Conservation (phyloP, 2,113 vertebrate genomes). For the Herpailurus yagouaroundi region DNA sequence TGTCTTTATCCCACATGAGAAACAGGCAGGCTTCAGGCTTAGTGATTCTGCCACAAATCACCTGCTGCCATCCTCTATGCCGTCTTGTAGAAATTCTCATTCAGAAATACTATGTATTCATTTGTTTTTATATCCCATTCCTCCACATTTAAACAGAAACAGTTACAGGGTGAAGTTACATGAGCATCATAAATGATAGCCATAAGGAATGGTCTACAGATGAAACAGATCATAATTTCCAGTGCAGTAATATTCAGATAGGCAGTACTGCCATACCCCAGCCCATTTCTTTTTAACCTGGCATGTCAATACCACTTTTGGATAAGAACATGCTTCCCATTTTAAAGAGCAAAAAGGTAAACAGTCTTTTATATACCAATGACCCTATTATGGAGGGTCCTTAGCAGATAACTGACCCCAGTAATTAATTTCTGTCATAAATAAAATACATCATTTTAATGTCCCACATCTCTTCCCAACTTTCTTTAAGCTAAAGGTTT, state of each 20-base stretch:
- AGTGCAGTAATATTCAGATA: neutral
- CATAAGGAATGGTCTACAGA: neutral
- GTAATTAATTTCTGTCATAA: conserved; percentile 13
- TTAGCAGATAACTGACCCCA: neutral
- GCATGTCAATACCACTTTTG: neutral
- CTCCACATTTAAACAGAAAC: conserved; percentile 1
- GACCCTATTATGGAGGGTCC: neutral
- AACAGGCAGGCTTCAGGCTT: neutral
- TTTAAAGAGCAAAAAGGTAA: neutral
- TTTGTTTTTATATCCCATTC: conserved; percentile 11
- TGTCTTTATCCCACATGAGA: neutral
- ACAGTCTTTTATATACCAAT: neutral
- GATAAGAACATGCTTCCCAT: neutral
- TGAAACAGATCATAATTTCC: neutral
- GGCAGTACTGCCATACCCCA: neutral
- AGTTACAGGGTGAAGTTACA: neutral
- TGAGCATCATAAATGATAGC: neutral
- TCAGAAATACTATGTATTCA: neutral
- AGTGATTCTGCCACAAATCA: neutral
- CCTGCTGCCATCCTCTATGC: neutral
- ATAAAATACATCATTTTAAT: neutral
- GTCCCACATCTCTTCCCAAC: neutral
- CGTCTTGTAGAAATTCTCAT: neutral
- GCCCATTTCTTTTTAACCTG: neutral
- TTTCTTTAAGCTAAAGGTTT: conserved; percentile 5